Percentiles rank a stretch among this genome's conserved stretches.
Conservation (phyloP, 2,113 vertebrate species). For the Morphnarchus princeps region DNA sequence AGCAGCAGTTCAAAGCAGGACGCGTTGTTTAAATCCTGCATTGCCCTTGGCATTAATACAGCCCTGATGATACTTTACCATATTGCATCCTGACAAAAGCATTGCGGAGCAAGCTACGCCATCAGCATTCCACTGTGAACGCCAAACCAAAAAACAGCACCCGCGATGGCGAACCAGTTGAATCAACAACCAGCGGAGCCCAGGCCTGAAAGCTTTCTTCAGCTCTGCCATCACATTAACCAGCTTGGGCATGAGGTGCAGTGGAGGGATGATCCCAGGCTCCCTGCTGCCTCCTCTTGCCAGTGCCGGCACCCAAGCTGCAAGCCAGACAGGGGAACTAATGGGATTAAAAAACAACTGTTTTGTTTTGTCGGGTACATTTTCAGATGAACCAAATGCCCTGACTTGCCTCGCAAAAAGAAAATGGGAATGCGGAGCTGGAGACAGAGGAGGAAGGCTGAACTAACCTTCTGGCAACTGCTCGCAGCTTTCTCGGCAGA, state of each 20-base stretch:
- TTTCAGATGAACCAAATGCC: not conserved
- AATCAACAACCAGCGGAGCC: not conserved
- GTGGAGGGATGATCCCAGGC: not conserved
- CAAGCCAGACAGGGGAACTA: not conserved
- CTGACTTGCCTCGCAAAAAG: not conserved
- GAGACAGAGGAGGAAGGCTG: not conserved
- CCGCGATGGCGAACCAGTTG: not conserved
- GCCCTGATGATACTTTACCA: not conserved
- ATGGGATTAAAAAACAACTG: not conserved
- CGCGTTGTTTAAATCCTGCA: not conserved
- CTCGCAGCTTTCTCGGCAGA: not conserved
- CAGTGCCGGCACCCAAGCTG: rapidly evolving
- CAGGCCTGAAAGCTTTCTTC: not conserved
- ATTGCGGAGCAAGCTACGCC: not conserved
- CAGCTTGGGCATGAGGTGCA: not conserved
- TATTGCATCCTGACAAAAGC: not conserved
- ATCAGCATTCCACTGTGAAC: not conserved
- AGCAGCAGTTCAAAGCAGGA: not conserved
- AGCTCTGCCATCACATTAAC: not conserved
- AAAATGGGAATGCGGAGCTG: not conserved
- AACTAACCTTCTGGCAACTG: not conserved
- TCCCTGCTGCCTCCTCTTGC: not conserved
- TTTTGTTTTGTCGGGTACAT: not conserved
- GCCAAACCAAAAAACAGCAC: not conserved
- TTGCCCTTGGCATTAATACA: not conserved